Evolutionary conservation across 1,140 invertebrate species (phyloP).

Genomic region (Alviniconcha marisindica): DNA sequence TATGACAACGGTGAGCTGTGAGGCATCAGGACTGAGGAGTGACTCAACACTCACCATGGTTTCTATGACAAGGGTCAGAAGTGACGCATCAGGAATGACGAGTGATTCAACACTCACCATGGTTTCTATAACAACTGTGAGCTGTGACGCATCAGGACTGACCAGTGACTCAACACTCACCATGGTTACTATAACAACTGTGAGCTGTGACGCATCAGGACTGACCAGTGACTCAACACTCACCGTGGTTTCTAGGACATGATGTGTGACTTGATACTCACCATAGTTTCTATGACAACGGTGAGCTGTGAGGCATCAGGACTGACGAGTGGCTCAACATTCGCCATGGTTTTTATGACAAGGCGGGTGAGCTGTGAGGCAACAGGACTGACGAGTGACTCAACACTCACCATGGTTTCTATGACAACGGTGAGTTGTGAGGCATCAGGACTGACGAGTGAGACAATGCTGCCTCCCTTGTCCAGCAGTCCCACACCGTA

Average conservation of each 20-base stretch:
- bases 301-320: conserved; percentile 62
- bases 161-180: conserved; percentile 68
- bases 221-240: background rate
- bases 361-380: conserved; percentile 64
- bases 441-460: conserved; percentile 59
- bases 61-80: conserved; percentile 72
- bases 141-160: conserved; percentile 58
- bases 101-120: conserved; percentile 57
- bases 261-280: too few relatives aligned
- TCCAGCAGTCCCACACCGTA: conserved; percentile 62
- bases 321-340: too few relatives aligned
- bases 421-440: conserved; percentile 70
- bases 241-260: conserved; percentile 73
- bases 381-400: conserved; percentile 38
- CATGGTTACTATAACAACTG: conserved; percentile 69
- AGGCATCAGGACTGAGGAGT: background rate
- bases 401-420: conserved; percentile 69
- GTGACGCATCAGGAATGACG: conserved; percentile 43
- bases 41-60: conserved; percentile 63
- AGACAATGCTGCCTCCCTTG: conserved; percentile 68
- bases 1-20: conserved; percentile 66
- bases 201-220: conserved; percentile 63
- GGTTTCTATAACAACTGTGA: conserved; percentile 73
- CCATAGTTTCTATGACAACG: too few relatives aligned
- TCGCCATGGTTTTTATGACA: too few relatives aligned